Evolutionary conservation across 2,888 invertebrate species (phyloP).

Genomic region (Troilus luridus): DNA sequence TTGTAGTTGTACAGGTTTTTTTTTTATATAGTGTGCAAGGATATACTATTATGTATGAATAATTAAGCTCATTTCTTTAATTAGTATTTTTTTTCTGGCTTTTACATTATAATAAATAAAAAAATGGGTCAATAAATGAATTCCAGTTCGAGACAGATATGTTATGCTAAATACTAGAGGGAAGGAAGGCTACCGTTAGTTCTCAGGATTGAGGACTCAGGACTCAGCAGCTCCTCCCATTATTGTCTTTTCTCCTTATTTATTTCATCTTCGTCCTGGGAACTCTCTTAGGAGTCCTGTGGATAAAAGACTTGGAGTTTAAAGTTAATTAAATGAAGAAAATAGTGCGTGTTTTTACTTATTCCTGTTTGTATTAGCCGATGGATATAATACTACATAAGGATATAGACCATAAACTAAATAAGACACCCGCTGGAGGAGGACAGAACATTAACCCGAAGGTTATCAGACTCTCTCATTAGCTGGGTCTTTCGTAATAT

Average conservation of each 20-base stretch:
- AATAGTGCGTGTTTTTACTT: too few species aligned
- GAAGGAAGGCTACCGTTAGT: not conserved
- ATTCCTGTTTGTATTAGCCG: too few species aligned
- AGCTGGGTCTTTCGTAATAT: not conserved
- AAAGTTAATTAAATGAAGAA: not conserved
- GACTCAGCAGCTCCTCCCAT: not conserved
- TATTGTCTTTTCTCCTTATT: slow-evolving; percentile 22
- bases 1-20: too few species aligned
- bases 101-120: too few species aligned
- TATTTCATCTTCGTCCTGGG: not conserved
- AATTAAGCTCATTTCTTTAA: too few species aligned
- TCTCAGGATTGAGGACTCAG: not conserved
- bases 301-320: not conserved
- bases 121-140: not conserved
- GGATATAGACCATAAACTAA: too few species aligned
- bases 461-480: not conserved
- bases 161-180: not conserved
- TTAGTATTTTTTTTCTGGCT: too few species aligned
- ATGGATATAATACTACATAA: too few species aligned
- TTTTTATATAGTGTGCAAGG: too few species aligned
- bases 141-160: not conserved
- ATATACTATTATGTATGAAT: too few species aligned
- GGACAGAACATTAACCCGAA: not conserved
- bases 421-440: too few species aligned
- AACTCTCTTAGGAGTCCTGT: not conserved